Conservation (phyloP, 2,888 invertebrate species). For the Torymus tubicola region DNA sequence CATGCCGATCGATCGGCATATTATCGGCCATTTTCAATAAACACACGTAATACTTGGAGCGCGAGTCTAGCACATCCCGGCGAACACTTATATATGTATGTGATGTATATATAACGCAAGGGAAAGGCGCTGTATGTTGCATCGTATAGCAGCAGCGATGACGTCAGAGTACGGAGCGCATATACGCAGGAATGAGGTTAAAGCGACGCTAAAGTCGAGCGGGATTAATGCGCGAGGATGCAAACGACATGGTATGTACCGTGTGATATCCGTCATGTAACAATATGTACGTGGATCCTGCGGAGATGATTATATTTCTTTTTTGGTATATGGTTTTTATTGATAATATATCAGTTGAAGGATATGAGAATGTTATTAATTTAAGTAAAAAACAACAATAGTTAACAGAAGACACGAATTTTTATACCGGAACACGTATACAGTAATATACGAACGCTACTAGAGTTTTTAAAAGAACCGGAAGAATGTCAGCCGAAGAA, state of each 20-base stretch:
- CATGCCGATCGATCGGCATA: slow-evolving; percentile 3
- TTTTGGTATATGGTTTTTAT: too few species aligned
- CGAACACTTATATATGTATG: background rate
- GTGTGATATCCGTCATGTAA: background rate
- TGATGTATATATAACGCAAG: slow-evolving; percentile 26
- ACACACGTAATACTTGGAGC: background rate
- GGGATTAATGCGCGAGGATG: slow-evolving; percentile 31
- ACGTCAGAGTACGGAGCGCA: slow-evolving; percentile 67
- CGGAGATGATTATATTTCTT: too few species aligned
- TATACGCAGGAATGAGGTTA: slow-evolving; percentile 72
- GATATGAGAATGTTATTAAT: too few species aligned
- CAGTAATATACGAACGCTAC: too few species aligned
- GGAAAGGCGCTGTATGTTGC: slow-evolving; percentile 39
- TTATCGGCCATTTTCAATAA: slow-evolving; percentile 38
- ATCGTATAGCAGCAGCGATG: slow-evolving; percentile 70
- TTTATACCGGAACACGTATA: too few species aligned
- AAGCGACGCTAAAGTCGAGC: slow-evolving; percentile 68
- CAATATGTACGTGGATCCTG: background rate
- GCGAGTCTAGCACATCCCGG: background rate
- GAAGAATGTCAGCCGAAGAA: too few species aligned
- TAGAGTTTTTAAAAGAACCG: too few species aligned
- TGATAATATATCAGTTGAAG: too few species aligned
- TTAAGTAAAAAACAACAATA: too few species aligned
- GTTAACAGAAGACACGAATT: too few species aligned
- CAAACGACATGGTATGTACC: background rate